These are phyloP conservation scores for Tanypteryx hageni DNA, from an alignment of 2,888 invertebrate species.

Conservation along the genomic window DNA sequence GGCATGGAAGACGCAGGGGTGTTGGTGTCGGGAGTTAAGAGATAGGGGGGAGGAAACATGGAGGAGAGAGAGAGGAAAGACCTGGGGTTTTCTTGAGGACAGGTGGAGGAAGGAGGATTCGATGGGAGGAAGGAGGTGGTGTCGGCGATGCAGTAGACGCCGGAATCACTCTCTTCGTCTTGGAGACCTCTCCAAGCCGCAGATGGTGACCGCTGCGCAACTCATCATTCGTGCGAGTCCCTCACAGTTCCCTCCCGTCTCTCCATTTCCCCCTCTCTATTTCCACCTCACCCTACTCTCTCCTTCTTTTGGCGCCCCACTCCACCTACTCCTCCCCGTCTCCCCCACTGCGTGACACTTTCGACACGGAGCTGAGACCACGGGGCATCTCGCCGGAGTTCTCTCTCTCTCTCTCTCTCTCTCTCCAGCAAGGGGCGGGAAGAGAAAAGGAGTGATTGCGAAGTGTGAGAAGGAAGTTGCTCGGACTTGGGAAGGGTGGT, in stretches of 20 bases:
- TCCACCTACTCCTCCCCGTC: not conserved
- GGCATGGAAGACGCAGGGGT: not conserved
- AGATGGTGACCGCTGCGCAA: slow-evolving; percentile 25
- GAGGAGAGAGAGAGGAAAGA: not conserved
- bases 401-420: not conserved
- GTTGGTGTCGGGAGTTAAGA: not conserved
- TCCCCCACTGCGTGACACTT: slow-evolving; percentile 33
- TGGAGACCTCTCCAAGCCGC: not conserved
- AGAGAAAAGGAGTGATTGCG: not conserved
- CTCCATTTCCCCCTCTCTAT: not conserved
- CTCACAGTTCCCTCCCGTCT: not conserved
- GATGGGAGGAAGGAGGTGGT: not conserved
- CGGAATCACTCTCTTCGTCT: no score
- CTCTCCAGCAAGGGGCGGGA: not conserved
- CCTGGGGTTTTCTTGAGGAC: not conserved
- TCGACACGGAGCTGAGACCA: not conserved
- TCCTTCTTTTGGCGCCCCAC: no score
- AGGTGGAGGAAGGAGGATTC: slow-evolving; percentile 26
- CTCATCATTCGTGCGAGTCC: not conserved
- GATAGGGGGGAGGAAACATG: not conserved
- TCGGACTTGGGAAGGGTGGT: not conserved
- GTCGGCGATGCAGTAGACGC: not conserved
- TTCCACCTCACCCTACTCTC: not conserved
- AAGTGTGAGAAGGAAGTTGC: not conserved
- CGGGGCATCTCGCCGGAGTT: not conserved